Base-by-base conservation (phyloP, 2,797 vertebrate species). In the Gobio occitaniae region DNA sequence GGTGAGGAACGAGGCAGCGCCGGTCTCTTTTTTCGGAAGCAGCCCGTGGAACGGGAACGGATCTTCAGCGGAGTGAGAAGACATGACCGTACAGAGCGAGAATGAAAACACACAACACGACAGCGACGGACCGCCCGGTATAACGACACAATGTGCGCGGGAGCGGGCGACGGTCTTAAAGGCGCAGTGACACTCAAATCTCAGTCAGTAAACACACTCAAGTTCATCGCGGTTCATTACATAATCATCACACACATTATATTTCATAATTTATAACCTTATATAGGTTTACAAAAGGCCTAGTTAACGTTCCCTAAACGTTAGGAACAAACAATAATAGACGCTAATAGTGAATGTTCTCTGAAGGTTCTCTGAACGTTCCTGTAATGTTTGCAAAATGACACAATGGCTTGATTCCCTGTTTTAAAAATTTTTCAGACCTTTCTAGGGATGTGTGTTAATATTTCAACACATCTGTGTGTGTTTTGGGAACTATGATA, bases 21-120 rank as follows among this genome's bases (percentile, higher is more conserved):
- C 98, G 3, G 98, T 99, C 93, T 99, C 98, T 89, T 99, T 99
- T 89, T 99, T 99, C 78, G 98, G 98, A 54, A 99, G 95, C 71
- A 99, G 95, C 82, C 98, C 98, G 85, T 99, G 98, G 78, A 98
- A 97, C 2, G 98, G 98, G 90, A 99, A 99, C 17, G 97, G 96
- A 89, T 99, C 97, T 79, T 99, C 97, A 66, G 92, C 91, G 3
- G 93, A 95, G 70, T 96, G 96, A 89, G 96, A 93, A 92, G 97
- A 97, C 98, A 99, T 99, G 91, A 94, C 93, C 86, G 76, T 81
- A 85, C 87, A 84, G 91, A 93, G 91, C 85, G 88, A 91, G 89
- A 90, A 93, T 92, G 91, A 94, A 93, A 95, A 93, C 91, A 95
- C 91, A 95, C 94, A 68, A 93, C 54, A 72, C 68, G 70, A 92